A percentile compares a stretch with the other conserved stretches of the same genome.
phyloP scores from a whole-genome alignment of 2,797 vertebrate species.

The Hemitrygon akajei region DNA sequence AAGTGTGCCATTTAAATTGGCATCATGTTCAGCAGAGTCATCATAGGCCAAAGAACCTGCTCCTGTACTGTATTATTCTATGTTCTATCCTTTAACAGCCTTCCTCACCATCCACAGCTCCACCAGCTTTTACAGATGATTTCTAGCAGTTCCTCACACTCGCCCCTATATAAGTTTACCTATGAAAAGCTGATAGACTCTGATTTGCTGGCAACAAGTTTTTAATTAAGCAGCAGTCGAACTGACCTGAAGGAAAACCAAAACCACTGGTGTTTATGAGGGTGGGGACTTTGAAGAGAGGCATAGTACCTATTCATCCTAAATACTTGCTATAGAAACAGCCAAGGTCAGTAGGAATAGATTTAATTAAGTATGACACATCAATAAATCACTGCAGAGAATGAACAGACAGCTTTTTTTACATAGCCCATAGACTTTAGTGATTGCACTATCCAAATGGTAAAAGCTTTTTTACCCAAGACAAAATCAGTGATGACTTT shows the following conservation, averaged over 20 bases:
- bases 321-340: neutral
- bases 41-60: no score
- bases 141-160: neutral
- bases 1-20: no score
- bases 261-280: neutral
- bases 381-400: neutral
- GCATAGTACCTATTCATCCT: neutral
- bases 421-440: neutral
- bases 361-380: neutral
- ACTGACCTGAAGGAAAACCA: neutral
- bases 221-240: neutral
- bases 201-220: neutral
- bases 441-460: neutral
- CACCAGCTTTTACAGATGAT: neutral
- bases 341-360: neutral
- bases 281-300: neutral
- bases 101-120: no score
- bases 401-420: no score
- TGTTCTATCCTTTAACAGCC: no score
- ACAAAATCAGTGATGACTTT: constrained; percentile 2
- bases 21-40: no score
- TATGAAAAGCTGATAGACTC: neutral
- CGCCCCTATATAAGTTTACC: neutral
- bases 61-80: no score
- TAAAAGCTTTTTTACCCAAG: neutral